Base-by-base conservation (phyloP, 2,888 invertebrate genomes). In the Pachydiplax longipennis region DNA sequence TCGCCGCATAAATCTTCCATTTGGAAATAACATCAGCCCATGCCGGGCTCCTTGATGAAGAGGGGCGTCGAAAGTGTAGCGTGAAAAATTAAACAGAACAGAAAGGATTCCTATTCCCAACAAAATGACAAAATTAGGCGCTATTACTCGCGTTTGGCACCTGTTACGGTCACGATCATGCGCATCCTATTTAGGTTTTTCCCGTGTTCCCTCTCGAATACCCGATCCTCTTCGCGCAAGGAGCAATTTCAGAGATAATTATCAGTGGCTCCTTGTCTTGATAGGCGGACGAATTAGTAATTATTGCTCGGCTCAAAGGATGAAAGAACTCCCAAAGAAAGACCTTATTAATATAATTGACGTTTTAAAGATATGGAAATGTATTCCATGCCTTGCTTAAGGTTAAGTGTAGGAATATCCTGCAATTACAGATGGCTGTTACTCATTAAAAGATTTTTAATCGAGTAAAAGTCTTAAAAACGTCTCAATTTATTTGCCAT, bases 401-500 rank as follows among this genome's bases (percentile, higher is more conserved):
- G 73, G 25, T 73, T 73, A 73, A 73, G 25, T 31, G 10, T 73
- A 73, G 73, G 73, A 73, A 73, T 73, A 73, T 73, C 73, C 73
- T 73, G 73, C 73, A 73, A 73, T 73, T 73, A 73, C 31, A 73
- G 73, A 31, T 31, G 25, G 31, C 31, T 22, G 31, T 1, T 2
- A 25, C 73, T 73, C 73, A 73, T 73, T 73, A 31, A 25, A 73
- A 22, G 18, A 13, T 25, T 73, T 65, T 65, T 22, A 87, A 35
- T 87, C 35, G 13, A 37, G 12, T n/a, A 65, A 37, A 87, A 65
- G 31, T 8, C n/a, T 61, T n/a, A n/a, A 48, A 58, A 87, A 87
- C 65, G 31, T 87, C 87, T 87, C 87, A 87, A 87, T 87, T 87
- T 87, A 87, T 61, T 61, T 61, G 87, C 87, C 61, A 87, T 87